phyloP scores from a whole-genome alignment of 2,888 invertebrate species.

The Heteromurus nitidus region DNA sequence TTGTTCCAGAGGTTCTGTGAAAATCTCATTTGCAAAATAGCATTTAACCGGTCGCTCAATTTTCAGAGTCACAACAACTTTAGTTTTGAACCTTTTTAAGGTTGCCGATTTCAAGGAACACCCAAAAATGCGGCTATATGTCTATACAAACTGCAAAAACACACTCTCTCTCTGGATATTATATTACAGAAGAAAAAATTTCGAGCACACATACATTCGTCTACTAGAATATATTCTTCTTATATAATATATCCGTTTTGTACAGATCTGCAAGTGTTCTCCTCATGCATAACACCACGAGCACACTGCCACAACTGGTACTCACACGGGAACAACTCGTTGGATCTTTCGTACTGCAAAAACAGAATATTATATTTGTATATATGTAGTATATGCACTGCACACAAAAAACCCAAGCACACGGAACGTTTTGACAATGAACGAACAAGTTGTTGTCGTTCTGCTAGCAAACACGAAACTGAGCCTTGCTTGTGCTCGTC shows the following conservation, averaged over 20 bases:
- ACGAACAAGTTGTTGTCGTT: constrained; percentile 67
- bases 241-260: not conserved
- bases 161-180: not conserved
- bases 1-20: no score
- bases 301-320: constrained; percentile 40
- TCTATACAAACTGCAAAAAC: no score
- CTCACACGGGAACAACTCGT: constrained; percentile 16
- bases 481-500: constrained; percentile 54
- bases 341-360: constrained; percentile 25
- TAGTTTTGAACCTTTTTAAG: constrained; percentile 19
- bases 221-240: constrained; percentile 1
- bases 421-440: constrained; percentile 46
- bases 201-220: not conserved
- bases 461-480: constrained; percentile 68
- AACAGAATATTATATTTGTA: no score
- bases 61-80: no score
- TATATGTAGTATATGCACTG: no score
- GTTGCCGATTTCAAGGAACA: constrained; percentile 29
- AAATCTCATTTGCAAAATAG: no score
- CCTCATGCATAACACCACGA: constrained; percentile 4
- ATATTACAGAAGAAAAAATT: not conserved
- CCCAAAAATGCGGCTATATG: constrained; percentile 29
- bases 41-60: no score
- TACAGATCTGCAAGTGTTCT: constrained; percentile 19
- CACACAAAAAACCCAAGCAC: constrained; percentile 38